phyloP scores from a whole-genome alignment of 2,888 invertebrate genomes.

The Rhagophthalmus giganteus region DNA sequence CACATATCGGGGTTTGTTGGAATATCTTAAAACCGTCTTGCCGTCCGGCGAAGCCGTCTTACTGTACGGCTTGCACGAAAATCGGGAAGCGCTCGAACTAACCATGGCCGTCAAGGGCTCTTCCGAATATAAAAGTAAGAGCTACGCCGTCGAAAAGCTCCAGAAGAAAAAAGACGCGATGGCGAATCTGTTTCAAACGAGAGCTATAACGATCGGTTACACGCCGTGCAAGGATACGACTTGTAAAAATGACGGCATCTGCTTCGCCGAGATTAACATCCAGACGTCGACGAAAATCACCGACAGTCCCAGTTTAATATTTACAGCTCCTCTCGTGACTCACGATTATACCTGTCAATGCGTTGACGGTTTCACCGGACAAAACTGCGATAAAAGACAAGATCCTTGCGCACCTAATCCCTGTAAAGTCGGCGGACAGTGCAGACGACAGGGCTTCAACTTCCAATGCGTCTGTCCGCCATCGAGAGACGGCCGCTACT shows the following conservation, averaged over 20 bases:
- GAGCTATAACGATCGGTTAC: constrained; percentile 70
- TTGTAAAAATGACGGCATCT: constrained; percentile 79
- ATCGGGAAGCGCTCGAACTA: constrained; percentile 67
- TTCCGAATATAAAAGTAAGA: constrained; percentile 65
- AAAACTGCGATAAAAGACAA: constrained; percentile 80
- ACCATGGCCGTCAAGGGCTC: constrained; percentile 67
- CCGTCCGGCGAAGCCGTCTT: constrained; percentile 66
- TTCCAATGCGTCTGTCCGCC: constrained; percentile 82
- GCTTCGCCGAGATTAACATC: constrained; percentile 71
- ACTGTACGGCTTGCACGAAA: constrained; percentile 75
- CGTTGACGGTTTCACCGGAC: constrained; percentile 81
- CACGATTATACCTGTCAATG: constrained; percentile 83
- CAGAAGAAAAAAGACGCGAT: constrained; percentile 68
- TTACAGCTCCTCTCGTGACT: constrained; percentile 79
- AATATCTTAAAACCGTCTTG: constrained; percentile 69
- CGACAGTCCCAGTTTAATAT: constrained; percentile 78
- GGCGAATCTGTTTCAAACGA: constrained; percentile 63
- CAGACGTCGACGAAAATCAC: constrained; percentile 72
- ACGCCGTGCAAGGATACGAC: constrained; percentile 73
- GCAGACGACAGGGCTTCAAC: constrained; percentile 80
- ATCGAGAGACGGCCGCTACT: constrained; percentile 78
- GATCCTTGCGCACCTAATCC: constrained; percentile 91
- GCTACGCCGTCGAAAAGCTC: constrained; percentile 67
- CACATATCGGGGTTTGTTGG: constrained; percentile 74
- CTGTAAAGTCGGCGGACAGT: constrained; percentile 82